Conservation (phyloP, 2,888 invertebrate genomes). For the Nematopogon swammerdamellus region DNA sequence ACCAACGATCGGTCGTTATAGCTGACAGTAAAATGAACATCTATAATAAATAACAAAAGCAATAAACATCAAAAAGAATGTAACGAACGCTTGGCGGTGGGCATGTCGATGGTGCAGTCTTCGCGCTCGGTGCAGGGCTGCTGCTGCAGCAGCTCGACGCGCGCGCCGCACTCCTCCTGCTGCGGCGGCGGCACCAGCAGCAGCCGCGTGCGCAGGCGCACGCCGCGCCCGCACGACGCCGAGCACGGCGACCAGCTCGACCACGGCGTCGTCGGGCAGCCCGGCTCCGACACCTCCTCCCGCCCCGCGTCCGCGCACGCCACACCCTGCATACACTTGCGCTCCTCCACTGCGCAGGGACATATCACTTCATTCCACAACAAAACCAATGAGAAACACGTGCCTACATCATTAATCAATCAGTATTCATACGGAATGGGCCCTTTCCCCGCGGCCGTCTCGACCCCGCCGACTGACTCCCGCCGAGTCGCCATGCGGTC, state of each 20-base stretch:
- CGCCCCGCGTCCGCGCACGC: slow-evolving; percentile 56
- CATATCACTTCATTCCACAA: too few relatives aligned
- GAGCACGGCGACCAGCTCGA: slow-evolving; percentile 91
- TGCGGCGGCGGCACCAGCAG: slow-evolving; percentile 61
- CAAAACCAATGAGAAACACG: too few relatives aligned
- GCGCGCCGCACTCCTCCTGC: slow-evolving; percentile 63
- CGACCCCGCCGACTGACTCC: too few relatives aligned
- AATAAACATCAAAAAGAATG: too few relatives aligned
- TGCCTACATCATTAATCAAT: too few relatives aligned
- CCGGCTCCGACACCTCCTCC: slow-evolving; percentile 52
- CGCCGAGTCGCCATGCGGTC: too few relatives aligned
- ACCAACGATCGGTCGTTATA: too few relatives aligned
- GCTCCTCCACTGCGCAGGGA: slow-evolving; percentile 63
- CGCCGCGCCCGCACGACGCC: slow-evolving; percentile 82
- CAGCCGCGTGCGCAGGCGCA: slow-evolving; percentile 69
- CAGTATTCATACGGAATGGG: too few relatives aligned
- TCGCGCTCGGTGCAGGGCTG: slow-evolving; percentile 63
- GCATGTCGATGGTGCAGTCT: slow-evolving; percentile 69
- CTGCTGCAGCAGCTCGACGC: slow-evolving; percentile 74
- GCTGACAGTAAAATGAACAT: too few relatives aligned
- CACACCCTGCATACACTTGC: slow-evolving; percentile 69
- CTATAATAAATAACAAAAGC: too few relatives aligned
- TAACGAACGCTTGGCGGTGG: slow-evolving; percentile 69
- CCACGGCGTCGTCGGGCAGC: slow-evolving; percentile 84
- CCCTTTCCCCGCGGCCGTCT: too few relatives aligned